These are phyloP conservation scores for Drosophila borealis DNA, from an alignment of 2,888 invertebrate species.

Conservation along the genomic window DNA sequence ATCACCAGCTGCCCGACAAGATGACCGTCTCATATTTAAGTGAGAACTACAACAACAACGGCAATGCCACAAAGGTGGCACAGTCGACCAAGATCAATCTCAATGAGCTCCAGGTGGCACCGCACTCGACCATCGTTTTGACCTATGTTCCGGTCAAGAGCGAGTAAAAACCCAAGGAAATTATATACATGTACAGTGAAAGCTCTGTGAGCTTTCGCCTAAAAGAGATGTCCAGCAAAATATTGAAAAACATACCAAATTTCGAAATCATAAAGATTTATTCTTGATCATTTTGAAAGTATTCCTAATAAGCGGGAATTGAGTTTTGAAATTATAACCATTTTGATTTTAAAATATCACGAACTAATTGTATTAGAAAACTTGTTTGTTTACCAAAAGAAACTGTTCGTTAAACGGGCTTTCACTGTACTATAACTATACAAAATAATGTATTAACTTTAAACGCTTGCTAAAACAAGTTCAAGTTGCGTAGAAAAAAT, in stretches of 20 bases:
- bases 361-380: no score
- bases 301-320: no score
- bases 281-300: no score
- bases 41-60: constrained; percentile 84
- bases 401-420: no score
- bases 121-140: constrained; percentile 88
- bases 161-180: constrained; percentile 55
- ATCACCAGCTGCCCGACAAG: constrained; percentile 86
- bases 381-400: no score
- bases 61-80: constrained; percentile 56
- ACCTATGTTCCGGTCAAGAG: constrained; percentile 88
- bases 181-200: constrained; percentile 8
- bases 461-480: not conserved
- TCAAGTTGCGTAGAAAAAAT: constrained; percentile 9
- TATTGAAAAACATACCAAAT: no score
- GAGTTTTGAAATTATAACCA: no score
- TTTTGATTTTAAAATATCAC: no score
- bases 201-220: not conserved
- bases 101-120: constrained; percentile 87
- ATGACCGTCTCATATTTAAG: constrained; percentile 88
- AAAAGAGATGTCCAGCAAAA: no score
- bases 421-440: not conserved
- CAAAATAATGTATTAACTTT: not conserved
- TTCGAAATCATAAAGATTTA: no score
- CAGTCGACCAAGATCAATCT: constrained; percentile 86